Evolutionary conservation across 2,797 vertebrate genomes (phyloP), one percentile per base, ranked within the genome.

Genomic region (Anguilla obscura): DNA sequence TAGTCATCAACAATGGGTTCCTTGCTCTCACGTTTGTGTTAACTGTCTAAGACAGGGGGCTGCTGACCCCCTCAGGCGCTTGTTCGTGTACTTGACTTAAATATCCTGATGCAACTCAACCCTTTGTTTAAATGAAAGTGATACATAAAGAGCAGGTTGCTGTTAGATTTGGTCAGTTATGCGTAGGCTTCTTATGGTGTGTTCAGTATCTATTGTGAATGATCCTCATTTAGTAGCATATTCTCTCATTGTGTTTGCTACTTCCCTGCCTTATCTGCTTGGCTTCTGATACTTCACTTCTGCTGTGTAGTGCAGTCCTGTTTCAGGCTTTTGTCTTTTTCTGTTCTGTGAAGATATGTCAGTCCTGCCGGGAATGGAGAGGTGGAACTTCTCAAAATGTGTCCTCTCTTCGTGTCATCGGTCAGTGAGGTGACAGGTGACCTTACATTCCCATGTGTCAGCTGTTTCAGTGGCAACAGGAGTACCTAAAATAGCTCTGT

Each of bases 401-500:
- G 56, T 87, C 45, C 24, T 63, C 36, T 85, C 86, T 54, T 8
- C 71, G 6, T 79, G 24, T 33, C 33, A 66, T 56, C 24, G 54
- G 56, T 21, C 14, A 74, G 79, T 60, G 33, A 85, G 30, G 58
- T 76, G 36, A 45, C 50, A 14, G 48, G 40, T 90, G 90, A 91
- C 91, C 87, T 87, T 88, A 58, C 84, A 71, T 45, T 66, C 89
- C 56, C 54, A 33, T 48, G 85, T 90, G 86, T 94, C 94, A 95
- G 93, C 93, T 94, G 92, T 92, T 93, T 88, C 86, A 92, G 88
- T 54, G 91, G 87, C 86, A 88, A 54, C 76, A 86, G 71, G 85
- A 90, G 91, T 89, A 66, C 87, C 88, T 90, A 92, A 92, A 94
- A 92, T 90, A 91, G 90, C 90, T 90, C 54, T 89, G 89, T 88